phyloP scores from a whole-genome alignment of 2,113 vertebrate genomes.

The Grammomys dolichurus region DNA sequence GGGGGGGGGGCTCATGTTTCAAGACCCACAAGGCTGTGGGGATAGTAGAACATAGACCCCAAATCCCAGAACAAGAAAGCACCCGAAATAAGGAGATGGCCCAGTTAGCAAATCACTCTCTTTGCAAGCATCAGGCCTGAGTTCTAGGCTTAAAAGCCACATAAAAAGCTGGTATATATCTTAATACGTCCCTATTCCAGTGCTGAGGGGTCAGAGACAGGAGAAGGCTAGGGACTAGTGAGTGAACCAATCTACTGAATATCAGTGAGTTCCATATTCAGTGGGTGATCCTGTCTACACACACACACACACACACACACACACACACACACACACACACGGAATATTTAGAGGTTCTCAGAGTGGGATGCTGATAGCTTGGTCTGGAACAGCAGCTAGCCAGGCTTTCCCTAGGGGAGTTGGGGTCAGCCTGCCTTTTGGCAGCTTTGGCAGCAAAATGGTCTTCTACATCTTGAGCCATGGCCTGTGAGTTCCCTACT shows the following conservation, averaged over 20 bases:
- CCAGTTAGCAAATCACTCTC: too few species aligned
- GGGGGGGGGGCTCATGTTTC: too few species aligned
- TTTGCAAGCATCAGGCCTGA: not conserved
- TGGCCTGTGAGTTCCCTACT: not conserved
- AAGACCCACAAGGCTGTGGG: not conserved
- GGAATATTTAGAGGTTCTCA: not conserved
- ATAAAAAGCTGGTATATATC: not conserved
- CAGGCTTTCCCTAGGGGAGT: not conserved
- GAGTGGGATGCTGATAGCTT: not conserved
- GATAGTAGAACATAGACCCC: not conserved
- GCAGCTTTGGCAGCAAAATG: not conserved
- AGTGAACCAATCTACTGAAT: too few species aligned
- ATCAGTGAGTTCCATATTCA: not conserved
- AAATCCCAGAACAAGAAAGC: too few species aligned
- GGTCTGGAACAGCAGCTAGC: not conserved
- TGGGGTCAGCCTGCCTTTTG: rapidly evolving
- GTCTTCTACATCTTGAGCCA: rapidly evolving
- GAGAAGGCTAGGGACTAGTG: too few species aligned
- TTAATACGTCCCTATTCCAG: not conserved
- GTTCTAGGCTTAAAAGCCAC: not conserved
- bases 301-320: not conserved
- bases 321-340: not conserved
- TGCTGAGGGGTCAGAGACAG: too few species aligned
- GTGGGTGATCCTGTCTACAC: not conserved
- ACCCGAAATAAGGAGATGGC: not conserved